These are phyloP conservation scores for Deroptyus accipitrinus DNA, from an alignment of 2,113 vertebrate species.

Conservation along the genomic window DNA sequence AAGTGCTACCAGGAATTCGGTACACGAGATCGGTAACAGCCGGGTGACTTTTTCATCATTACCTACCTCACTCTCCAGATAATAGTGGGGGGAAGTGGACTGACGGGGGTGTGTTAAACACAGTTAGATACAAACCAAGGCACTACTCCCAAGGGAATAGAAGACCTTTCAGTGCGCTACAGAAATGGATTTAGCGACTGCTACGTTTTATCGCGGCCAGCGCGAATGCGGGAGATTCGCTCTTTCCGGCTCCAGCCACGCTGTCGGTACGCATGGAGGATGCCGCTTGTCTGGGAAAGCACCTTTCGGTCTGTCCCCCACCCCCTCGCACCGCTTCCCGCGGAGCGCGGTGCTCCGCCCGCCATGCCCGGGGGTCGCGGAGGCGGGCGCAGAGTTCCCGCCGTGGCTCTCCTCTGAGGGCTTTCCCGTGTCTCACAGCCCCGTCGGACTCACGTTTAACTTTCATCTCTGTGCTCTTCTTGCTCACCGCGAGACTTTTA, in stretches of 20 bases:
- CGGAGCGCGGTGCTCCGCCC: background rate
- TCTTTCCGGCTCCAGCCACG: fast-evolving
- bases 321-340: too few species aligned
- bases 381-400: background rate
- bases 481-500: background rate
- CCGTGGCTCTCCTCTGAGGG: fast-evolving
- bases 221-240: fast-evolving
- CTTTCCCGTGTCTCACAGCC: too few species aligned
- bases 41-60: conserved; percentile 40
- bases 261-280: background rate
- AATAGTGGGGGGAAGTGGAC: background rate
- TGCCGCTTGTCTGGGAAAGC: background rate
- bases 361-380: background rate
- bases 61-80: background rate
- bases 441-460: background rate
- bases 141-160: background rate
- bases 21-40: conserved; percentile 1
- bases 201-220: background rate
- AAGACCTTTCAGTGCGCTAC: background rate
- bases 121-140: background rate
- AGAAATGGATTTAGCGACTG: background rate
- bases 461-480: background rate
- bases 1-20: conserved; percentile 43
- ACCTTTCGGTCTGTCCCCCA: background rate
- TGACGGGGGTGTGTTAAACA: background rate